Conservation (phyloP, 64 coral and sea anemone species). For the Montipora capricornis region DNA sequence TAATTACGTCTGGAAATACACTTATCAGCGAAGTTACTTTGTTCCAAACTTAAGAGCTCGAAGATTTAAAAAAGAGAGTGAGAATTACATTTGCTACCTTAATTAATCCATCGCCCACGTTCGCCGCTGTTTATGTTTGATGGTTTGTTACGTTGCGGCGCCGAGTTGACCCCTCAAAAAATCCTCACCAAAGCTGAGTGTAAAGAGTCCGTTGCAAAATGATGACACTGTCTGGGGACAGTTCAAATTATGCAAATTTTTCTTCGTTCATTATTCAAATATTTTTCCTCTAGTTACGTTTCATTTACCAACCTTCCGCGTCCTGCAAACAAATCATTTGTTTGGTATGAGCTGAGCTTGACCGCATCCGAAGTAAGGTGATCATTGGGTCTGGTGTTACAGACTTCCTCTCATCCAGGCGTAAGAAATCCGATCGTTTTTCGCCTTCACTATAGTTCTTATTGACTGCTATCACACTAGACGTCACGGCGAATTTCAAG, state of each 20-base stretch:
- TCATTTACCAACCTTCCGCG: neutral
- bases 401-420: neutral
- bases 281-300: neutral
- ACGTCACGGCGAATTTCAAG: slow-evolving; percentile 55
- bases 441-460: neutral
- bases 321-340: neutral
- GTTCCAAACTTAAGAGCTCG: neutral
- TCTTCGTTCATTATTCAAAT: slow-evolving; percentile 9
- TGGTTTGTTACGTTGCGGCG: neutral
- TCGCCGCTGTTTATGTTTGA: neutral
- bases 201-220: neutral
- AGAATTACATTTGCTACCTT: neutral
- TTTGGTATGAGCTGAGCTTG: neutral
- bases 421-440: slow-evolving; percentile 19
- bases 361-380: neutral
- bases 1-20: neutral
- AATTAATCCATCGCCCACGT: too few species aligned
- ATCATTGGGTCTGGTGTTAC: neutral
- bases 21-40: neutral
- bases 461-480: neutral
- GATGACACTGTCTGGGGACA: slow-evolving; percentile 8
- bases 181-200: neutral
- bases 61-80: neutral
- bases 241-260: slow-evolving; percentile 37
- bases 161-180: neutral